Conservation (phyloP, 2,888 invertebrate genomes). For the Dynastes tityus region DNA sequence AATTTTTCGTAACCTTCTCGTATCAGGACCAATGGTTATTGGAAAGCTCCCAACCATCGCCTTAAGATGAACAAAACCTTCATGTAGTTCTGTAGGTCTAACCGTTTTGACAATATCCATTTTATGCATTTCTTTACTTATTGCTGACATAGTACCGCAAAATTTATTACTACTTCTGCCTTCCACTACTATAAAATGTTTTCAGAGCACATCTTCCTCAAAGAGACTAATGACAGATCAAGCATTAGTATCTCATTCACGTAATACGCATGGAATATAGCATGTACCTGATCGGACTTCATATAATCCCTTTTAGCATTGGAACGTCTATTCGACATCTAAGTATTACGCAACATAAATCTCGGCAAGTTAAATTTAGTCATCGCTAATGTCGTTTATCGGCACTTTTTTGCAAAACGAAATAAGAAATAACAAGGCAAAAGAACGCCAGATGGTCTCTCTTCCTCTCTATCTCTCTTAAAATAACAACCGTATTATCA, state of each 20-base stretch:
- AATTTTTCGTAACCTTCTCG: no score
- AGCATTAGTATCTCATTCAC: not conserved
- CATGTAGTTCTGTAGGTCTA: no score
- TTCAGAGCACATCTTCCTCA: no score
- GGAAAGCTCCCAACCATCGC: no score
- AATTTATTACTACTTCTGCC: no score
- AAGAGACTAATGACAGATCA: not conserved
- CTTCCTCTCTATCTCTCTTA: not conserved
- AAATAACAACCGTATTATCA: conserved; percentile 6
- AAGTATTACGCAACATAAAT: conserved; percentile 17
- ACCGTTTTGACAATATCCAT: no score
- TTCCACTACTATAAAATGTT: no score
- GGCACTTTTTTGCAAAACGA: not conserved
- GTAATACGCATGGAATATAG: not conserved
- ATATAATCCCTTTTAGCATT: not conserved
- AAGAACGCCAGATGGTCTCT: conserved; percentile 27
- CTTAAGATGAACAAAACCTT: no score
- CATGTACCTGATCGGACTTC: conserved; percentile 2
- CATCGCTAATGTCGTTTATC: conserved; percentile 9
- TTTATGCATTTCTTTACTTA: no score
- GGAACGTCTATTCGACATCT: not conserved
- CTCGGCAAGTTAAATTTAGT: conserved; percentile 4
- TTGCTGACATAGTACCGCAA: no score
- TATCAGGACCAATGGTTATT: no score
- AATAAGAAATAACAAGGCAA: conserved; percentile 13